Base-by-base conservation (phyloP, 2,888 invertebrate species). In the Drosophila affinis region DNA sequence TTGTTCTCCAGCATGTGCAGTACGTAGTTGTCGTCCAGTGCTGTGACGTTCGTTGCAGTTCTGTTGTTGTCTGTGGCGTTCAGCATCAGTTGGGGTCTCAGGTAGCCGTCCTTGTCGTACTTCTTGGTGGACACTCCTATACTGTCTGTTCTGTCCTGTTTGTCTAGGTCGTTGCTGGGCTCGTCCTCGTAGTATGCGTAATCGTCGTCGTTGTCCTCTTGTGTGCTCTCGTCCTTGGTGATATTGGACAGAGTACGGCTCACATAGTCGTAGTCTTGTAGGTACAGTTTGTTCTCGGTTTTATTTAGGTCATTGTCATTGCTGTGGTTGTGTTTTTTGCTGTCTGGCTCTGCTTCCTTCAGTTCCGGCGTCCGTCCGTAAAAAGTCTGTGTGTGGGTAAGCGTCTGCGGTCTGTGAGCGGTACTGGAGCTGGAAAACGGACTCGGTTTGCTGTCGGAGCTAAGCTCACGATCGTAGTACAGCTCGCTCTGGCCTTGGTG, bases 11-110 rank as follows among this genome's bases (percentile, higher is more conserved):
- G 67, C 58, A 87, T 76, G 9, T 91, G 90, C 52, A 91, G 54
- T 14, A 92, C 91, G 71, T 89, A 91, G 69, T 92, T 90, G 63
- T 92, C 92, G 64, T 91, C 86, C 48, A 83, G 52, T 17, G 67
- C 44, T 9, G 77, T 79, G 0, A 44, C 47, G 54, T 81, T 72
- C 3, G 51, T 57, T 1, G 14, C 14, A 1, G 70, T 81, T 3
- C 29, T 24, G 54, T 74, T 75, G 3, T 29, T 49, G 4, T n/a
- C 12, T 29, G 29, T 55, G 9, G 55, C 69, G 32, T 78, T 68
- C 17, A 85, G 51, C 89, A 89, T 90, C 52, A 85, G 83, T 81
- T 91, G 90, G 0, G 91, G 91, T 85, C 90, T 62, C 46, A 90
- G 62, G 65, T 91, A 91, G 14, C 90, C 91, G 77, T 91, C 91